These are phyloP conservation scores for Drosophila pruinosa DNA, from an alignment of 1,140 invertebrate species.

Conservation along the genomic window DNA sequence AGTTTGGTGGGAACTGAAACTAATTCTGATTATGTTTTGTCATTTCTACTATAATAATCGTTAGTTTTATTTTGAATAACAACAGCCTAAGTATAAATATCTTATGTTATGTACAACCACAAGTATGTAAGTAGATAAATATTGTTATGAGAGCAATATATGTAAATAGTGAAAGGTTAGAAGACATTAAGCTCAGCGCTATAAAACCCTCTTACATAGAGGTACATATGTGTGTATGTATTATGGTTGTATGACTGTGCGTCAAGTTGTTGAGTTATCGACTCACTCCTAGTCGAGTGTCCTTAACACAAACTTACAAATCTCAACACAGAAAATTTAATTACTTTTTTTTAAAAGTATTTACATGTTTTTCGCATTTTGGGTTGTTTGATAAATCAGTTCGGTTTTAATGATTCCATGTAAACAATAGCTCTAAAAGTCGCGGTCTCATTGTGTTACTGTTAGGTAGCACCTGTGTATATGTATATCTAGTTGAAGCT, in stretches of 20 bases:
- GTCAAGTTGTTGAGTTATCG: background rate
- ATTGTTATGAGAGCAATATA: too few species aligned
- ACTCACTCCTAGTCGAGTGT: background rate
- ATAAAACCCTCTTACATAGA: background rate
- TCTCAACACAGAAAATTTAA: background rate
- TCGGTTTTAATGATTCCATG: background rate
- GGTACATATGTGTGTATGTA: background rate
- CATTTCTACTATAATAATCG: too few species aligned
- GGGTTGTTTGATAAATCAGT: slow-evolving; percentile 16
- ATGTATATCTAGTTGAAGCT: background rate
- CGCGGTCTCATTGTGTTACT: background rate
- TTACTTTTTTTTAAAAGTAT: background rate
- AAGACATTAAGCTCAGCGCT: too few species aligned
- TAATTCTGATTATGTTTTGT: too few species aligned
- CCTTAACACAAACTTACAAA: background rate
- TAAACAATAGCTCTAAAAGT: background rate
- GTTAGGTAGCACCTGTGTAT: background rate
- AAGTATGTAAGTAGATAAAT: too few species aligned
- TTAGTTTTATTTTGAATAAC: too few species aligned
- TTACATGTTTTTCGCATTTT: background rate
- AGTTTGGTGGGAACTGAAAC: background rate
- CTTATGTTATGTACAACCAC: too few species aligned
- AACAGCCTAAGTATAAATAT: too few species aligned
- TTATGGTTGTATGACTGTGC: too few species aligned
- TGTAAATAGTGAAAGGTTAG: too few species aligned